Conservation (phyloP, 2,113 vertebrate species). For the Paraplagusia blochii region DNA sequence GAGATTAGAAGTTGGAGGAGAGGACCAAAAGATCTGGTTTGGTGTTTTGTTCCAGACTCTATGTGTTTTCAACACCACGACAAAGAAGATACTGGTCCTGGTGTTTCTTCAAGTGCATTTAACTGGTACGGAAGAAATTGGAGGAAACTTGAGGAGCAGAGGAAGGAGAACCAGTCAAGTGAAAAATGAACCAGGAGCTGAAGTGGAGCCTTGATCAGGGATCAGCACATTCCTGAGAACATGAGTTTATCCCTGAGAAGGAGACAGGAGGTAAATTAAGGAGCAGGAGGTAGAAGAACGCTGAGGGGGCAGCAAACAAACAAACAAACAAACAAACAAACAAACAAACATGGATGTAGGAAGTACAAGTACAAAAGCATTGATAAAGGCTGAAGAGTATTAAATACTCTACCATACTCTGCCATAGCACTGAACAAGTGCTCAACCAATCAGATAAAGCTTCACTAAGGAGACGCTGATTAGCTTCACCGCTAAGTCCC, state of each 20-base stretch:
- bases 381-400: conserved; percentile 27
- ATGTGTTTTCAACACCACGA: too few species aligned
- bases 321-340: not conserved
- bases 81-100: not conserved
- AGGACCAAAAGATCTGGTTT: too few species aligned
- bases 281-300: not conserved
- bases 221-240: conserved; percentile 37
- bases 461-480: conserved; percentile 55
- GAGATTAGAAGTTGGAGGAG: too few species aligned
- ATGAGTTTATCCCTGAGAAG: conserved; percentile 15
- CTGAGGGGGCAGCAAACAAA: conserved; percentile 11
- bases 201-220: conserved; percentile 3
- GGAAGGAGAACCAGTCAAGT: conserved; percentile 4
- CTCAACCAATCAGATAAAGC: conserved; percentile 43
- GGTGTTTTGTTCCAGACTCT: too few species aligned
- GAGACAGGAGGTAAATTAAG: not conserved
- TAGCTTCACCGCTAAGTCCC: conserved; percentile 46
- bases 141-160: not conserved
- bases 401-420: too few species aligned
- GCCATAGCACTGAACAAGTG: conserved; percentile 30
- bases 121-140: not conserved
- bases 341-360: too few species aligned
- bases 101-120: not conserved
- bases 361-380: too few species aligned
- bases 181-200: conserved; percentile 12